Evolutionary conservation across 2,113 vertebrate species (phyloP), one percentile per base, ranked within the genome.

Genomic region (Glareola pratincola): DNA sequence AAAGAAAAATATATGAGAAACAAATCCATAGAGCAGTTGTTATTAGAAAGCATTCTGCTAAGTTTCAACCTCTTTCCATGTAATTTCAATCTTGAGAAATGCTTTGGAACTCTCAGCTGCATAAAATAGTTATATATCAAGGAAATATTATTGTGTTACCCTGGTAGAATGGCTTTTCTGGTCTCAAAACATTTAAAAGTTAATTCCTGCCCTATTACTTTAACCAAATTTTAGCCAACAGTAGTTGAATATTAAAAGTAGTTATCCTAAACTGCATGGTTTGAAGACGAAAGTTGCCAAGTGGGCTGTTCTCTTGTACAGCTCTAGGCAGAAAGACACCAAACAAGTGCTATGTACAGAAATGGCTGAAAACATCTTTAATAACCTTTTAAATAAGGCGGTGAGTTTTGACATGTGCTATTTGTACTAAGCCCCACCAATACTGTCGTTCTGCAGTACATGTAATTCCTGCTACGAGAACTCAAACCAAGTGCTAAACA

Each of bases 151-250:
- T 18, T 82, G 48, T 48, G 85, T 81, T 34, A 85, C 34, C 12
- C n/a, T n/a, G 59, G 34, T 34, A 94, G 39, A 95, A 91, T 23
- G 72, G 22, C 94, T 89, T 93, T 53, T 92, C 93, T 94, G 90
- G 76, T 96, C 69, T 97, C 62, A 79, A 95, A 91, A 91, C 84
- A 92, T 84, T 66, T 69, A 59, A 71, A 80, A 67, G 37, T 82
- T 47, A 96, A 95, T 66, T 88, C 86, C 83, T 90, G 71, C 60
- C 27, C n/a, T 88, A 71, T 27, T 63, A 92, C 43, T 85, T n/a
- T 37, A 93, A 72, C 60, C 53, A 76, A 64, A 80, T 68, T 73
- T 88, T 92, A 92, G 89, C 81, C 85, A 48, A 81, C 17, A 60
- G 85, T 18, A 94, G 74, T n/a, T 62, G 50, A 92, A 66, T 69